Base-by-base conservation (phyloP, 2,797 vertebrate genomes). In the Salarias fasciatus region DNA sequence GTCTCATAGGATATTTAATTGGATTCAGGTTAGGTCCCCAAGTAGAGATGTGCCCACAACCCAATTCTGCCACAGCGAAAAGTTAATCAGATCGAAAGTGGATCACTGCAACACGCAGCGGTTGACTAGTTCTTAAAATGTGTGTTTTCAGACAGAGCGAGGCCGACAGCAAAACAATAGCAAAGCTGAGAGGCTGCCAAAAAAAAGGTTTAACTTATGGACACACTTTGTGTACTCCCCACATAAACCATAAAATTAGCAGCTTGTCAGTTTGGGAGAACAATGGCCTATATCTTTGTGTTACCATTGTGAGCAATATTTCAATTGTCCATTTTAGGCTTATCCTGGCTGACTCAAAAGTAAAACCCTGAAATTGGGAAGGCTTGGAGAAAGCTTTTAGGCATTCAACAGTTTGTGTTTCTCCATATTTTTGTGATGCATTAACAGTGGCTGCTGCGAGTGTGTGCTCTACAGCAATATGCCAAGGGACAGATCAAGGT, bases 281-380 rank as follows among this genome's bases (percentile, higher is more conserved):
- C 86, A 79, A 91, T 95, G 94, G 96, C 97, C 97, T 99, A 95
- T 98, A 97, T 98, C 97, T 98, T 92, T 99, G 96, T 99, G 96
- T 94, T 92, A 94, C 92, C 90, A 72, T 35, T 84, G 77, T 91
- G 83, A 88, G 79, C 76, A 80, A 74, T 88, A 82, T 87, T 89
- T 85, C 83, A 89, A 90, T 88, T 82, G 84, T 86, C 73, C 86
- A 86, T 89, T 88, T 80, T 92, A 92, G 93, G 94, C 92, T 96
- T 97, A 95, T 95, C 92, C 94, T 91, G 92, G 96, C 94, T 97
- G 95, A 93, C 92, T 96, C 98, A 97, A 97, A 91, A 91, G 74
- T 85, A 73, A 75, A 80, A 68, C 40, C 56, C 89, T 2, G 63
- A 84, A 84, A 87, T 97, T 98, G 96, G 96, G 88, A 94, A 96